Evolutionary conservation across 2,888 invertebrate genomes (phyloP), one percentile per base, ranked within the genome.

Genomic region (Neocrepidodera transversa): DNA sequence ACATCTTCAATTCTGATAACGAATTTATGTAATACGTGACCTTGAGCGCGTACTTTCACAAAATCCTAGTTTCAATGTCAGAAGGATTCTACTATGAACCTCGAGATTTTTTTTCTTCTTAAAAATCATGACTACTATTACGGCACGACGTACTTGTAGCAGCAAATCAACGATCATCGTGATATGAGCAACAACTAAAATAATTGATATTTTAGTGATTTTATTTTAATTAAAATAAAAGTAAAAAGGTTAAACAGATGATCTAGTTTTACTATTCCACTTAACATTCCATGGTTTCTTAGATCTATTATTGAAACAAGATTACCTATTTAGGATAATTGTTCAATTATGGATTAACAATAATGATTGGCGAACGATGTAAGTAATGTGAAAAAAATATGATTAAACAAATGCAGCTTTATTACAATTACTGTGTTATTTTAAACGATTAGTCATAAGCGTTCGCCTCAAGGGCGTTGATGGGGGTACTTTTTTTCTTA

Each of bases 11-110:
- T 42, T 52, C 40, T 59, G 59, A 62, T 62, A 60, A 62, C 51
- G 49, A 49, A 52, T 59, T 62, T 51, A 58, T 54, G 52, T 58
- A 58, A 51, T 35, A 52, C 20, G 18, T 53, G 62, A 59, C 62
- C 62, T 63, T 63, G 60, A 48, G 54, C 28, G 3, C 18, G 42
- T 51, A 55, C 63, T 63, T 63, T 63, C 63, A 63, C 61, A 50
- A 58, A 58, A 58, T 55, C 47, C 55, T 57, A 58, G 62, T 58
- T 60, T 58, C 63, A 63, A 63, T 63, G 63, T 63, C 63, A 61
- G 26, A 59, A 63, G 49, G 59, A 63, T 59, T 53, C 53, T 43
- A 50, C 43, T 50, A 26, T 51, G 43, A 58, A 58, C 58, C 50
- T 58, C 58, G 55, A 40, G 35, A 35, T 40, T 49, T 58, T 61